Evolutionary conservation across 2,797 vertebrate species (phyloP).

Genomic region (Synaphobranchus kaupii): DNA sequence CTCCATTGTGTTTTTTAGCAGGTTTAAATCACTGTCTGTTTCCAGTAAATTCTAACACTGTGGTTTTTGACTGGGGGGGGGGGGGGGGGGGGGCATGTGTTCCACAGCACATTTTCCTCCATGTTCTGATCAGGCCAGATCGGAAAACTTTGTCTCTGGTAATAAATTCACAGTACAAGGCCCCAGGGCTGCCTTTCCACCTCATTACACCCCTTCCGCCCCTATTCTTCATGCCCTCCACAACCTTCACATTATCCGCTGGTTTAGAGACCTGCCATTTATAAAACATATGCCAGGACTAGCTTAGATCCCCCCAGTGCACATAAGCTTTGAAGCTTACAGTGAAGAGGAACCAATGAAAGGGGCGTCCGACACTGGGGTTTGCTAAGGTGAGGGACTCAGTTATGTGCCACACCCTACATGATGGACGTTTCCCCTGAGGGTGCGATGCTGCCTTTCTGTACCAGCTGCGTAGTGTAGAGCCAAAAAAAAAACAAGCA

Average conservation of each 20-base stretch:
- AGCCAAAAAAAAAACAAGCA: background rate
- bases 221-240: background rate
- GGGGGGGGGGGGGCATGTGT: too few species aligned
- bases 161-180: background rate
- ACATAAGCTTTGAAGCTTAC: background rate
- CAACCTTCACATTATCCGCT: constrained; percentile 5
- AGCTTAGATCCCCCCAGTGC: background rate
- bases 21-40: background rate
- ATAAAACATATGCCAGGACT: background rate
- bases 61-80: background rate
- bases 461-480: background rate
- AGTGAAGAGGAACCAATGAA: background rate
- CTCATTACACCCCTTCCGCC: background rate
- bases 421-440: background rate
- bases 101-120: background rate
- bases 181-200: background rate
- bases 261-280: background rate
- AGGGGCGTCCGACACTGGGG: background rate
- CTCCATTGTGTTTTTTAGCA: background rate
- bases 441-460: background rate
- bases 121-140: background rate
- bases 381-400: background rate
- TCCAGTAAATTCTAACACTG: background rate
- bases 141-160: background rate
- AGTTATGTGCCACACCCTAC: background rate